Base-by-base conservation (phyloP, 2,888 invertebrate genomes). In the Plebejus argus region DNA sequence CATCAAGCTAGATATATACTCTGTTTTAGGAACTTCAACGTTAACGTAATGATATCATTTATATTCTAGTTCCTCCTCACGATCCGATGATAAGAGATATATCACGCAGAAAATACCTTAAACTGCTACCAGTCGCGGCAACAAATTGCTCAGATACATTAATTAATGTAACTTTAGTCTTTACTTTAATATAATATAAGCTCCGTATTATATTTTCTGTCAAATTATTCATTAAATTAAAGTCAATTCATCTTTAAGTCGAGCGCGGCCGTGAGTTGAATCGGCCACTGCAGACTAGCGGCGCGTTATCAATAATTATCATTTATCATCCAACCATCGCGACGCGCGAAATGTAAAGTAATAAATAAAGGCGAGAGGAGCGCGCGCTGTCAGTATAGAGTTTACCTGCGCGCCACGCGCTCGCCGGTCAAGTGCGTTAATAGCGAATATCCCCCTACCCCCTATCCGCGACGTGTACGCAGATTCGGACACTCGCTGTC, bases 361-460 rank as follows among this genome's bases (percentile, higher is more conserved):
- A 92, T 94, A 93, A 90, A 94, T 93, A 92, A 88, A 88, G 83
- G 86, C 79, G 86, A 81, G 82, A 83, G 81, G 82, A 84, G 85
- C 92, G 92, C 92, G 91, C 91, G 89, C 88, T 86, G 90, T 83
- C 92, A 94, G 93, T 94, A 91, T 86, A 86, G 85, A 88, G 80
- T 85, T 85, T 85, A 88, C 89, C 86, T 86, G 87, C 88, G 84
- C 84, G 86, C 82, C 83, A 86, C 85, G 83, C 89, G 90, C 90
- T 87, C 87, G 91, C 83, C 82, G 83, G 79, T 79, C 78, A 88
- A 85, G 82, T 80, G 83, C 81, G 81, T 83, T 83, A 84, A 78
- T 78, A 76, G 80, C 80, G 81, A 79, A 84, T 86, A 84, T 85
- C 88, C 86, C 85, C 83, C 86, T 86, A 84, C 84, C 88, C 86